These are phyloP conservation scores for Zygothrica quintamaculata DNA, from an alignment of 2,888 invertebrate species.

Conservation along the genomic window DNA sequence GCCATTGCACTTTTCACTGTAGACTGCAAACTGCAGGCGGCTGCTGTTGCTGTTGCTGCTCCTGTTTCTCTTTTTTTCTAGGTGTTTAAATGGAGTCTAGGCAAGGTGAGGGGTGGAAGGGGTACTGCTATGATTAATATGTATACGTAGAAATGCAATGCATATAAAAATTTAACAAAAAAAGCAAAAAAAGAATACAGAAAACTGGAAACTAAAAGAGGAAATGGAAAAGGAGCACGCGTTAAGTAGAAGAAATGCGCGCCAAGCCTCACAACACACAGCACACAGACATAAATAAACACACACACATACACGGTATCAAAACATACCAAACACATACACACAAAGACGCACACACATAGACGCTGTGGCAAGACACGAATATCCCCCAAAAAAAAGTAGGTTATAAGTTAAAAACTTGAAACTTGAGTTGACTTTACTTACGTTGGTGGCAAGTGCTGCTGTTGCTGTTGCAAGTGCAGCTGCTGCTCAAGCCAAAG, in stretches of 20 bases:
- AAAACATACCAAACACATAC: constrained; percentile 9
- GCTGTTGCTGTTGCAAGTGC: constrained; percentile 7
- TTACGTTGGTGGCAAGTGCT: constrained; percentile 37
- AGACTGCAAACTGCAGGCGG: too few species aligned
- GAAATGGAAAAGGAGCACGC: constrained; percentile 21
- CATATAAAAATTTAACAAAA: constrained; percentile 13
- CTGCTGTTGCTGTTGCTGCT: constrained; percentile 17
- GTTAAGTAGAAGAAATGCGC: constrained; percentile 56
- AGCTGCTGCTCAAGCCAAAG: constrained; percentile 3
- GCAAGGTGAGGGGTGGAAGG: too few species aligned
- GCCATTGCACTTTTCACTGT: constrained; percentile 66
- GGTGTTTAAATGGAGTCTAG: constrained; percentile 3
- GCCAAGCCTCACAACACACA: constrained; percentile 30
- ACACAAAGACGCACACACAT: background rate
- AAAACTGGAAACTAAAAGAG: constrained; percentile 15
- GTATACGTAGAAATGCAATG: constrained; percentile 54
- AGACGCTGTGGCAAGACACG: constrained; percentile 38
- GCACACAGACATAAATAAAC: too few species aligned
- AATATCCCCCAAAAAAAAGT: constrained; percentile 47
- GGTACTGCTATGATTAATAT: constrained; percentile 57
- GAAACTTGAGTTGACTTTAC: constrained; percentile 47
- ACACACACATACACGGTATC: constrained; percentile 18
- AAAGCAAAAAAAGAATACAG: constrained; percentile 10
- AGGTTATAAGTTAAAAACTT: constrained; percentile 71
- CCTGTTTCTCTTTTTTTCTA: constrained; percentile 19